A percentile compares a stretch with the other conserved stretches of the same genome.
phyloP scores from a whole-genome alignment of 1,140 invertebrate species.

The Zaprionus ornatus region DNA sequence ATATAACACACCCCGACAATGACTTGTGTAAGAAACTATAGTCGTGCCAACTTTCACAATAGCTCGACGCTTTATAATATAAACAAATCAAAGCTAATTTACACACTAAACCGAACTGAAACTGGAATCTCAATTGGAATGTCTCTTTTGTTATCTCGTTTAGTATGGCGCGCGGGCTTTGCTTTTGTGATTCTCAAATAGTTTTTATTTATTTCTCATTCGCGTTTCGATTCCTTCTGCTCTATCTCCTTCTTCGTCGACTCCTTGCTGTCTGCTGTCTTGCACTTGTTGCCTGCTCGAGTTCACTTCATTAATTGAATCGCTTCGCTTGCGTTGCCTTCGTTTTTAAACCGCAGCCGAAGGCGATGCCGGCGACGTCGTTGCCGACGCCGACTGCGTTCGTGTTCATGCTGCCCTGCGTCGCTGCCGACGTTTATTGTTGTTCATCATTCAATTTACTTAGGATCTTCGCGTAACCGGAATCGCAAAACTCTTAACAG shows the following conservation, averaged over 20 bases:
- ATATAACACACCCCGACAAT: slow-evolving; percentile 9
- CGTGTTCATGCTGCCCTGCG: slow-evolving; percentile 2
- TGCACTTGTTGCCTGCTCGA: slow-evolving; percentile 51
- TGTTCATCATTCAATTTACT: slow-evolving; percentile 67
- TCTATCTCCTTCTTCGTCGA: background rate
- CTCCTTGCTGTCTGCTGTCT: background rate
- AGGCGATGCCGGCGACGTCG: too few species aligned
- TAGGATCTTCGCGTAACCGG: slow-evolving; percentile 56
- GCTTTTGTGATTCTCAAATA: slow-evolving; percentile 15
- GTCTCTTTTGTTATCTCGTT: slow-evolving; percentile 17
- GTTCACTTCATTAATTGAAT: slow-evolving; percentile 55
- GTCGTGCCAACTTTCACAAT: slow-evolving; percentile 42
- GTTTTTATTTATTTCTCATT: slow-evolving; percentile 30
- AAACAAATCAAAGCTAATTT: slow-evolving; percentile 53
- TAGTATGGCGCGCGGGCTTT: background rate
- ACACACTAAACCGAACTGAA: slow-evolving; percentile 19
- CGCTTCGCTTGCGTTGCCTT: slow-evolving; percentile 16
- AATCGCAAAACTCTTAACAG: slow-evolving; percentile 46
- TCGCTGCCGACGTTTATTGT: slow-evolving; percentile 44
- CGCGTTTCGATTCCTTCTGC: slow-evolving; percentile 22
- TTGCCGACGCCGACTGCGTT: slow-evolving; percentile 1
- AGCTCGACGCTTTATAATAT: slow-evolving; percentile 11
- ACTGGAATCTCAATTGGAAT: slow-evolving; percentile 37
- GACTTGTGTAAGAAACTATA: slow-evolving; percentile 26
- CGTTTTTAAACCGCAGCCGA: slow-evolving; percentile 53